Evolutionary conservation across 2,888 invertebrate genomes (phyloP).

Genomic region (Argynnis bischoffii): DNA sequence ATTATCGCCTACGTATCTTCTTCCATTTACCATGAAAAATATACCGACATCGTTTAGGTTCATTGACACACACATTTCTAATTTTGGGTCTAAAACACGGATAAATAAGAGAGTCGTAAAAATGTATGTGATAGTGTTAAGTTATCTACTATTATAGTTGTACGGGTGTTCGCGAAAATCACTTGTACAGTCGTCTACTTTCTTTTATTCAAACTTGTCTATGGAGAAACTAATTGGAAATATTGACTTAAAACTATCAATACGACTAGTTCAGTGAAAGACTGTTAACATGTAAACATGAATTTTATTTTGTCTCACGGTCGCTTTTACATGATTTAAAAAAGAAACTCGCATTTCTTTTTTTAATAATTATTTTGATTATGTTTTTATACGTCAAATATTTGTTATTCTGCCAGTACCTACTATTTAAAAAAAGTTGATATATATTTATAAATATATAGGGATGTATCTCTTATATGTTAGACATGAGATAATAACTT

Average conservation of each 20-base stretch:
- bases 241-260: conserved; percentile 40
- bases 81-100: conserved; percentile 39
- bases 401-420: no score
- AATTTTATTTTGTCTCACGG: no score
- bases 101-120: conserved; percentile 20
- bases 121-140: background rate
- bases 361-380: no score
- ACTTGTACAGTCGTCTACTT: conserved; percentile 41
- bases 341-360: background rate
- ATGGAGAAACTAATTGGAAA: conserved; percentile 45
- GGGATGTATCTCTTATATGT: no score
- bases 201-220: conserved; percentile 48
- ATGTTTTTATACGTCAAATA: no score
- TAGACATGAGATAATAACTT: no score
- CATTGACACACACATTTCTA: conserved; percentile 42
- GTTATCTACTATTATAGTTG: conserved; percentile 17
- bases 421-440: no score
- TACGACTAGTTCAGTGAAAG: conserved; percentile 9
- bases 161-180: conserved; percentile 44
- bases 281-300: conserved; percentile 14
- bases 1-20: conserved; percentile 32
- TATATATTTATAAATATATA: no score
- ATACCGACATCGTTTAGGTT: conserved; percentile 39
- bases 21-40: conserved; percentile 39
- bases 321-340: background rate